Percentiles rank a stretch among this genome's conserved stretches.
Evolutionary conservation across 1,140 invertebrate genomes (phyloP).

Genomic region (Heliothis virescens): DNA sequence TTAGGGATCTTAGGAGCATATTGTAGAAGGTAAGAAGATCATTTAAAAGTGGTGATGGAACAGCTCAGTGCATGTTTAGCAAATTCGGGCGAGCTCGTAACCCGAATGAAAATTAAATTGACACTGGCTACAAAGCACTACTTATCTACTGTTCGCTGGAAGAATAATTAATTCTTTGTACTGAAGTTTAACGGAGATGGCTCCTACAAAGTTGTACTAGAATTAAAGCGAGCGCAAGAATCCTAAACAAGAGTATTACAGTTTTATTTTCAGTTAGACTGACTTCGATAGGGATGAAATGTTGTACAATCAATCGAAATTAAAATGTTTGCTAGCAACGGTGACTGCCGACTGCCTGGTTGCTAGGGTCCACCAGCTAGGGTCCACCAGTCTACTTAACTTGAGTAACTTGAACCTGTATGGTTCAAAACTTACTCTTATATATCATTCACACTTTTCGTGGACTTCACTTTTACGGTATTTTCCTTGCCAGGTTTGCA

Average conservation of each 20-base stretch:
- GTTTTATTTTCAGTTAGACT: too few species aligned
- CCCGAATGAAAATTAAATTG: slow-evolving; percentile 42
- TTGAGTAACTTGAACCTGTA: too few species aligned
- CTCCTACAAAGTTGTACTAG: not conserved
- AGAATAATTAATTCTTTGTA: slow-evolving; percentile 35
- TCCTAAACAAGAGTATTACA: not conserved
- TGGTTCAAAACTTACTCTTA: too few species aligned
- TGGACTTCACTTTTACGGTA: not conserved
- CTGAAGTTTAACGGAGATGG: not conserved
- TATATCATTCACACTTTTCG: too few species aligned
- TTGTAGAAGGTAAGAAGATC: not conserved
- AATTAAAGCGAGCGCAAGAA: not conserved
- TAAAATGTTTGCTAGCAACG: too few species aligned
- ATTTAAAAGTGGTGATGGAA: not conserved
- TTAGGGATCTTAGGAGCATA: not conserved
- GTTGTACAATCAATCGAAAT: too few species aligned
- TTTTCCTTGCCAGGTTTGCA: slow-evolving; percentile 1
- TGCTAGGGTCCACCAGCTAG: too few species aligned
- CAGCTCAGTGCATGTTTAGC: slow-evolving; percentile 27
- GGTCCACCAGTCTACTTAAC: too few species aligned
- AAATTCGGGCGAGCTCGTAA: slow-evolving; percentile 33
- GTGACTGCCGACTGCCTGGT: too few species aligned
- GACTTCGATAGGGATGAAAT: too few species aligned
- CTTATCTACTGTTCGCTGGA: slow-evolving; percentile 7
- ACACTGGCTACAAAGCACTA: not conserved